phyloP scores from a whole-genome alignment of 1,140 invertebrate genomes.

The Drosophila fuyamai region DNA sequence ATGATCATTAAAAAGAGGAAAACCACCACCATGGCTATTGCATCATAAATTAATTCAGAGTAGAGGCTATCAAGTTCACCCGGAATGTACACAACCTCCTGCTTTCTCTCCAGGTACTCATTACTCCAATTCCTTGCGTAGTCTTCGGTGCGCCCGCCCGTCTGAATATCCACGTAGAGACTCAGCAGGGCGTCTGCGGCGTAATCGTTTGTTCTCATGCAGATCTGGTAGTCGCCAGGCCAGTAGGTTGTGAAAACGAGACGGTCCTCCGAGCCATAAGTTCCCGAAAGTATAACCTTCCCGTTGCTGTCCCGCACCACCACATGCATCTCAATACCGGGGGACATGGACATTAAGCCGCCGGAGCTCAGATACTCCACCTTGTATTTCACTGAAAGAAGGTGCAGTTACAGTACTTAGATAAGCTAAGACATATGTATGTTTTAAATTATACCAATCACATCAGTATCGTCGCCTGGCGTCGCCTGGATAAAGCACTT shows the following conservation, averaged over 20 bases:
- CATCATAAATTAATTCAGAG: conserved; percentile 98
- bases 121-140: conserved; percentile 93
- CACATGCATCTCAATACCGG: conserved; percentile 99
- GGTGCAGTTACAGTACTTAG: conserved; percentile 27
- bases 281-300: conserved; percentile 94
- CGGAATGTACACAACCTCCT: conserved; percentile 86
- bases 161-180: conserved; percentile 99
- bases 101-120: conserved; percentile 98
- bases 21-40: conserved; percentile 94
- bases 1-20: conserved; percentile 89
- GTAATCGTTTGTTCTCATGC: conserved; percentile 98
- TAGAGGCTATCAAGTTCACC: conserved; percentile 92
- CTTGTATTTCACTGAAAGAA: conserved; percentile 96
- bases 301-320: conserved; percentile 98
- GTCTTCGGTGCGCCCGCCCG: conserved; percentile 98
- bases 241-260: conserved; percentile 98
- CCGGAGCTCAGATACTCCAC: conserved; percentile 95
- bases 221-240: conserved; percentile 99
- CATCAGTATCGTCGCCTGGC: conserved; percentile 99
- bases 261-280: conserved; percentile 96
- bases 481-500: conserved; percentile 99
- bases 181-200: conserved; percentile 94
- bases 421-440: no score
- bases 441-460: conserved; percentile 91
- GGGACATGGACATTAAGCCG: conserved; percentile 94